Base-by-base conservation (phyloP, 2,113 vertebrate species). In the Triplophysa rosa region DNA sequence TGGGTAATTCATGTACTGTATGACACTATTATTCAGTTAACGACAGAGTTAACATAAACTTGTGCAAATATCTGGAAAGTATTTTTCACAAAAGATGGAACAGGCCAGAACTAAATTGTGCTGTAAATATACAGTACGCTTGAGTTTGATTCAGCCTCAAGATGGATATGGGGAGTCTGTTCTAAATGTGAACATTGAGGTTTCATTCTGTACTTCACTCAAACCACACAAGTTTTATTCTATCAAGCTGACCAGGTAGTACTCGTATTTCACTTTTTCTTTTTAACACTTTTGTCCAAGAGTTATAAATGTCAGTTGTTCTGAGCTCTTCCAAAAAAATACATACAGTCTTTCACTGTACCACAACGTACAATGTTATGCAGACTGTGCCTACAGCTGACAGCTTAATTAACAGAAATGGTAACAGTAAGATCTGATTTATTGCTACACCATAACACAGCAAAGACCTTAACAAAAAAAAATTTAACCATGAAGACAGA, bases 401-500 rank as follows among this genome's bases (percentile, higher is more conserved):
- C 67, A 29, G 29, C 29, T 13, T 47, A 67, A 58, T 65, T 21
- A n/a, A 17, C 13, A 33, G 19, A 67, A 78, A 47, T 19, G 47
- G 9, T 56, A 19, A 12, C 26, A 40, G 29, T 63, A 33, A 56
- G 33, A 74, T 59, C 0, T 78, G 74, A 78, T 81, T 6, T 83
- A 58, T 58, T 21, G 10, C 4, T 40, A 4, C 19, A 42, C 0
- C 23, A 76, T 84, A 88, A 87, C 68, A 67, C 84, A 87, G 78
- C 72, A 79, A 76, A 56, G 73, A 23, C 54, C 80, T 14, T 19
- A 33, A 14, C 13, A 11, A 79, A 74, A 10, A 45, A 40, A 79
- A 13, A 7, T 37, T 0, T 17, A 63, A 52, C 19, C 14, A 19
- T 71, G 67, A 16, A 37, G 2, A 64, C 16, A 29, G 26, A 24